Percentiles rank a stretch among this genome's conserved stretches.
These are phyloP conservation scores for Parauchenoglanis punctatus DNA, from an alignment of 2,797 vertebrate genomes.

Conservation along the genomic window DNA sequence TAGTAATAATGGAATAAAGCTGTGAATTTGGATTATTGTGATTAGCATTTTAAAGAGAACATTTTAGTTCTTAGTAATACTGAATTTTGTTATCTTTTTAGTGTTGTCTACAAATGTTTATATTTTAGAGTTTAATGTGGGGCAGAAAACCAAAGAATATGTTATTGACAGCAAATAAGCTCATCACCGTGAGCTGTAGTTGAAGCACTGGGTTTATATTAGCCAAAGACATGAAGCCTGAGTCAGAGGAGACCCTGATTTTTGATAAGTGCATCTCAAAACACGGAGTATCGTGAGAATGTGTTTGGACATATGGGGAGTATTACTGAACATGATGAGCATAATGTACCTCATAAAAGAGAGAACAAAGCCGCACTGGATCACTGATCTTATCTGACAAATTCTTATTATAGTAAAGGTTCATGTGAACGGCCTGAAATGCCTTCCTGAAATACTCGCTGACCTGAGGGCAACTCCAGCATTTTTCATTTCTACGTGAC, in stretches of 20 bases:
- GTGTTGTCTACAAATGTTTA: background rate
- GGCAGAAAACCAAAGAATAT: background rate
- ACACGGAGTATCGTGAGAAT: constrained; percentile 32
- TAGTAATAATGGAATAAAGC: background rate
- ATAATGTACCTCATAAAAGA: constrained; percentile 60
- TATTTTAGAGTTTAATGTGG: background rate
- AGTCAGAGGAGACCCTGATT: constrained; percentile 11
- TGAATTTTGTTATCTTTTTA: background rate
- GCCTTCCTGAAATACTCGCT: constrained; percentile 40
- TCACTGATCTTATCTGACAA: constrained; percentile 58
- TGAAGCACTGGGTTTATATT: background rate
- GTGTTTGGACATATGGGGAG: constrained; percentile 58
- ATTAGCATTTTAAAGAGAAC: background rate
- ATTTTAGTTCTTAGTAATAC: background rate
- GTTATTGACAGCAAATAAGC: background rate
- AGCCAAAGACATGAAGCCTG: background rate
- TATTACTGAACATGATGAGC: constrained; percentile 56
- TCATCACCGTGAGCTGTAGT: background rate
- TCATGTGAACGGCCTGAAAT: constrained; percentile 48
- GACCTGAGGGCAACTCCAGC: constrained; percentile 20
- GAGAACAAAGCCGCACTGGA: constrained; percentile 45
- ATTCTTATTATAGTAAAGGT: constrained; percentile 57
- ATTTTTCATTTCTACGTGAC: constrained; percentile 42
- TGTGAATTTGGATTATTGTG: background rate
- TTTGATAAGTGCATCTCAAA: constrained; percentile 43